phyloP scores from a whole-genome alignment of 1,140 invertebrate genomes.

The Ooceraea biroi region DNA sequence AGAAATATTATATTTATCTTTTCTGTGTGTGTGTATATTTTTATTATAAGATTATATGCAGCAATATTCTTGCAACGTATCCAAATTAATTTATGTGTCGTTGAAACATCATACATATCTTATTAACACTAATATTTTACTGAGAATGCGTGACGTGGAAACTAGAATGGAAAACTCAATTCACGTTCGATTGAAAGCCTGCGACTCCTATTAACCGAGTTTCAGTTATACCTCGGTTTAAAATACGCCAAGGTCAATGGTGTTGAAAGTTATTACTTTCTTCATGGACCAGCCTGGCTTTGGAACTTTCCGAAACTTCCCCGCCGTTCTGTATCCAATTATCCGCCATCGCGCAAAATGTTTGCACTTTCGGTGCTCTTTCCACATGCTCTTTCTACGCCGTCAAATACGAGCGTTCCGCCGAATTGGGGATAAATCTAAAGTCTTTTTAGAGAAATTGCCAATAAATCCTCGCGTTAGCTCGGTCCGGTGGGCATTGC shows the following conservation, averaged over 20 bases:
- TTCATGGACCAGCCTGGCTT: constrained; percentile 17
- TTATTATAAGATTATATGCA: too few species aligned
- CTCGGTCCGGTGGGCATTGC: constrained; percentile 78
- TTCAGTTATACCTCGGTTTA: constrained; percentile 48
- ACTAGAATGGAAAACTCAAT: background rate
- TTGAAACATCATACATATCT: background rate
- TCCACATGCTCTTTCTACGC: constrained; percentile 11
- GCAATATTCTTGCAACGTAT: too few species aligned
- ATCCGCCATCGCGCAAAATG: constrained; percentile 45
- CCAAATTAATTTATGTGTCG: too few species aligned
- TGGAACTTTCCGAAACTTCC: constrained; percentile 59
- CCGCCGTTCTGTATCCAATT: constrained; percentile 66
- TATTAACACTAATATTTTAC: background rate
- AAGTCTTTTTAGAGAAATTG: constrained; percentile 85
- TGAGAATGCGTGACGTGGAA: background rate
- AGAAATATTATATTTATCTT: too few species aligned
- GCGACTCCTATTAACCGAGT: constrained; percentile 55
- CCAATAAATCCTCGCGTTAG: constrained; percentile 84
- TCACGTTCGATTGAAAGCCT: constrained; percentile 11
- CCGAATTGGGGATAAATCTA: constrained; percentile 83
- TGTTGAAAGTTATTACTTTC: constrained; percentile 43
- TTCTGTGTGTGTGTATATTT: too few species aligned
- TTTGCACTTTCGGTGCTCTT: constrained; percentile 38
- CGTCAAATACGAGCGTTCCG: constrained; percentile 46
- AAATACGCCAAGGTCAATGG: constrained; percentile 67